Evolutionary conservation across 2,113 vertebrate species (phyloP).

Genomic region (Phalacrocorax brasilianus): DNA sequence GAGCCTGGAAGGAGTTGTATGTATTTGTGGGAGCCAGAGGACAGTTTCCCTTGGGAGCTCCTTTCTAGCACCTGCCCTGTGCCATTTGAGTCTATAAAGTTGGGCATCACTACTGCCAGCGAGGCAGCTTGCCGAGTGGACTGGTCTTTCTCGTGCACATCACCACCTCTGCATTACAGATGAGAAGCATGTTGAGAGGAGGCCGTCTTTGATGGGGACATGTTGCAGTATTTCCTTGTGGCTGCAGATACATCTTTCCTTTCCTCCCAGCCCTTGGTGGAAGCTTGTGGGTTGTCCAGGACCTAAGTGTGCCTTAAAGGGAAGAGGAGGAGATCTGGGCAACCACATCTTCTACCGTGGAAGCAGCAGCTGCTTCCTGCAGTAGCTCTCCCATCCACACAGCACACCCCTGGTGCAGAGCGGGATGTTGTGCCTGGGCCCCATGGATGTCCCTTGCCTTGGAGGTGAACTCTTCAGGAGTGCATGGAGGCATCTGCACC

Average conservation of each 20-base stretch:
- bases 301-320: neutral
- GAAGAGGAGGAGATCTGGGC: neutral
- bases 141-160: neutral
- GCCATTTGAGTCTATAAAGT: rapidly evolving
- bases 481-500: neutral
- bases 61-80: neutral
- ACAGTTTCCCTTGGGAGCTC: neutral
- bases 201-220: neutral
- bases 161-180: neutral
- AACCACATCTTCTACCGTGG: neutral
- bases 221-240: neutral
- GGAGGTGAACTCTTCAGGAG: neutral
- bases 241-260: neutral
- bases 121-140: neutral
- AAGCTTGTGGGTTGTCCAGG: neutral
- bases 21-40: neutral
- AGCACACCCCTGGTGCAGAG: neutral
- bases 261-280: neutral
- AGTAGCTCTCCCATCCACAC: neutral
- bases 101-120: neutral
- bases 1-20: neutral
- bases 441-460: neutral
- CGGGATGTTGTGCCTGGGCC: neutral
- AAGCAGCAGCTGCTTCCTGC: neutral
- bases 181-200: neutral